A percentile compares a stretch with the other conserved stretches of the same genome.
These are phyloP conservation scores for Prunella himalayana DNA, from an alignment of 2,113 vertebrate species.

Conservation along the genomic window DNA sequence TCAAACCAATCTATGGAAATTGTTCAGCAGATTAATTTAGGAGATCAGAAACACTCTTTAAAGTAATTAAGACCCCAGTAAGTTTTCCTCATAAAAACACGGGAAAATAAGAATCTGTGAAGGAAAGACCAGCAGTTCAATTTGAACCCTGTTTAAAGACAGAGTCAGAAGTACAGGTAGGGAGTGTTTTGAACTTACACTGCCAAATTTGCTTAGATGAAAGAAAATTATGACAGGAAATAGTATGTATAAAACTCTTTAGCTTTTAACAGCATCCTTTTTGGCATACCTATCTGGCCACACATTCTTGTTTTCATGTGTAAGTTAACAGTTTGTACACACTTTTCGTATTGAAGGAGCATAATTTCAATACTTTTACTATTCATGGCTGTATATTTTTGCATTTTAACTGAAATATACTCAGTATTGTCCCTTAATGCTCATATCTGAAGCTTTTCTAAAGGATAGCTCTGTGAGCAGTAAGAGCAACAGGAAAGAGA, in stretches of 20 bases:
- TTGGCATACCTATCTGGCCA: neutral
- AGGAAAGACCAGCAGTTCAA: neutral
- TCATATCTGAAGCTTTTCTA: neutral
- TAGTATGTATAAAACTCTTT: neutral
- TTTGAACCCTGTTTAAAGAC: neutral
- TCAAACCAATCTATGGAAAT: neutral
- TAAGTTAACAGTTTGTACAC: neutral
- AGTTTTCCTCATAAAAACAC: neutral
- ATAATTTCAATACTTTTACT: neutral
- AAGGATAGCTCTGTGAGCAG: neutral
- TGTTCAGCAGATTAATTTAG: neutral
- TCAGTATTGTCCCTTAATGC: neutral
- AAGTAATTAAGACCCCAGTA: neutral
- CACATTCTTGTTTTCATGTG: neutral
- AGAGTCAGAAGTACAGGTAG: neutral
- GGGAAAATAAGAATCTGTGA: neutral
- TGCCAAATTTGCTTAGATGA: neutral
- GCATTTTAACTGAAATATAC: neutral
- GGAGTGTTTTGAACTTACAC: neutral
- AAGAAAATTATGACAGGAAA: neutral
- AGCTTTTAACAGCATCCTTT: neutral
- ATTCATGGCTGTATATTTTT: neutral
- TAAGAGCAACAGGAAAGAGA: neutral
- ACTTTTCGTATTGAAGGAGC: neutral
- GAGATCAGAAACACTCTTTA: neutral